These are phyloP conservation scores for Lycopodina hypogea DNA, from an alignment of 37 sponge, comb jelly and placozoan species.

Conservation along the genomic window DNA sequence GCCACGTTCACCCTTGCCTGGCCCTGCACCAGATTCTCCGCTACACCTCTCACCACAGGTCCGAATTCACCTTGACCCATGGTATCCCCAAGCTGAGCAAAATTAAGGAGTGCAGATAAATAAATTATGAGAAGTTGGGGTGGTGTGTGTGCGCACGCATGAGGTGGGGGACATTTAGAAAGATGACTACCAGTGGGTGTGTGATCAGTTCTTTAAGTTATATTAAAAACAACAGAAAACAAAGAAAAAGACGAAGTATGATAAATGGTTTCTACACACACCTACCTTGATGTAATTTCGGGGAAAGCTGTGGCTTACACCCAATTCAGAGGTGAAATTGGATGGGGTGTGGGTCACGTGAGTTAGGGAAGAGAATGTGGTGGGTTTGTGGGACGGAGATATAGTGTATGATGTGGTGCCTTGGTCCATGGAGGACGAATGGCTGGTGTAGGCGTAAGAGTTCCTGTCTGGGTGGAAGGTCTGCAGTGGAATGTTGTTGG, in stretches of 20 bases:
- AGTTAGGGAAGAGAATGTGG: not conserved
- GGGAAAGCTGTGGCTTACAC: constrained; percentile 41
- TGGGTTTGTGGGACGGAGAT: constrained; percentile 21
- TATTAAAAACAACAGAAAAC: too few relatives aligned
- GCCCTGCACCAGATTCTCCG: constrained; percentile 14
- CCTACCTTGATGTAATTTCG: constrained; percentile 36
- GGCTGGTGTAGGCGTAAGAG: not conserved
- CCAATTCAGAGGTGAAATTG: not conserved
- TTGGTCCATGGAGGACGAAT: not conserved
- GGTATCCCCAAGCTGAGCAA: constrained; percentile 38
- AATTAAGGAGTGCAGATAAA: not conserved
- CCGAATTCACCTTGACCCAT: constrained; percentile 86
- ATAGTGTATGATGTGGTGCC: not conserved
- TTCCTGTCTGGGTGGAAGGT: not conserved
- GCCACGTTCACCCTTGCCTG: constrained; percentile 46
- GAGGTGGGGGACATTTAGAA: too few relatives aligned
- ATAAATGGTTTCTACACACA: too few relatives aligned
- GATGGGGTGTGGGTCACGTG: not conserved
- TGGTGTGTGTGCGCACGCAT: too few relatives aligned
- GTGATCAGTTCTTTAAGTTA: too few relatives aligned
- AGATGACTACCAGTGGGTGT: too few relatives aligned
- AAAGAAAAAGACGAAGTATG: too few relatives aligned
- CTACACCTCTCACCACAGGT: constrained; percentile 54
- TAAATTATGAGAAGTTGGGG: not conserved
- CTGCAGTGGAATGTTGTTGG: not conserved